These are phyloP conservation scores for Ceratitis capitata DNA, from an alignment of 1,140 invertebrate species.

Conservation along the genomic window DNA sequence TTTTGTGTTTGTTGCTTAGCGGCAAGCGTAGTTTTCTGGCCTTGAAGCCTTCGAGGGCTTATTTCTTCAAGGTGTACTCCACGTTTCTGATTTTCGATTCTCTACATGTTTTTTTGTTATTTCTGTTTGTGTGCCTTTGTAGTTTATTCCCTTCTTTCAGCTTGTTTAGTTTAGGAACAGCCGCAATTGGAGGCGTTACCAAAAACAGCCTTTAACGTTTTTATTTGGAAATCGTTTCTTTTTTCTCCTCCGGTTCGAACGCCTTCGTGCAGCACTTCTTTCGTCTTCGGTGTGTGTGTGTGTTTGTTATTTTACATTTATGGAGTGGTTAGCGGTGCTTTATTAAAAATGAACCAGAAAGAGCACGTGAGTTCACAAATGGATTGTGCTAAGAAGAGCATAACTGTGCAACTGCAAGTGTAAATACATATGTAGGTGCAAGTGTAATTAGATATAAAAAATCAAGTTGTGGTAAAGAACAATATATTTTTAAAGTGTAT, in stretches of 20 bases:
- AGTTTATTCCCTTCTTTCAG: neutral
- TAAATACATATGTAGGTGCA: no score
- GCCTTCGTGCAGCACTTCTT: neutral
- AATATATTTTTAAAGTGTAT: no score
- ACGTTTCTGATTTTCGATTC: neutral
- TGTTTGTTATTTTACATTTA: neutral
- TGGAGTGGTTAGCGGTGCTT: neutral
- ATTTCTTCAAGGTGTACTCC: conserved; percentile 28
- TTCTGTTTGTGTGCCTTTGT: neutral
- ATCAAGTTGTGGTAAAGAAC: no score
- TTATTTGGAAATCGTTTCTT: conserved; percentile 17
- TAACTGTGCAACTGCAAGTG: no score
- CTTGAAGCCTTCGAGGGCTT: conserved; percentile 38
- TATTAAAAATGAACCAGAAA: neutral
- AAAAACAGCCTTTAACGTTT: conserved; percentile 38
- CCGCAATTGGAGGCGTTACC: conserved; percentile 14
- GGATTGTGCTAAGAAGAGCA: no score
- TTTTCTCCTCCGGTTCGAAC: neutral
- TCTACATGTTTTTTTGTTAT: neutral
- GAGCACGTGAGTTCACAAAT: neutral
- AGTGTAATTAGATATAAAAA: no score
- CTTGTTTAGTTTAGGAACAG: neutral
- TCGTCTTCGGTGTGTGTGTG: neutral
- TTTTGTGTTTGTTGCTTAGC: neutral
- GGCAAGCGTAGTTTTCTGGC: conserved; percentile 7